Conservation (phyloP, 2,113 vertebrate genomes). For the Ameiurus melas region DNA sequence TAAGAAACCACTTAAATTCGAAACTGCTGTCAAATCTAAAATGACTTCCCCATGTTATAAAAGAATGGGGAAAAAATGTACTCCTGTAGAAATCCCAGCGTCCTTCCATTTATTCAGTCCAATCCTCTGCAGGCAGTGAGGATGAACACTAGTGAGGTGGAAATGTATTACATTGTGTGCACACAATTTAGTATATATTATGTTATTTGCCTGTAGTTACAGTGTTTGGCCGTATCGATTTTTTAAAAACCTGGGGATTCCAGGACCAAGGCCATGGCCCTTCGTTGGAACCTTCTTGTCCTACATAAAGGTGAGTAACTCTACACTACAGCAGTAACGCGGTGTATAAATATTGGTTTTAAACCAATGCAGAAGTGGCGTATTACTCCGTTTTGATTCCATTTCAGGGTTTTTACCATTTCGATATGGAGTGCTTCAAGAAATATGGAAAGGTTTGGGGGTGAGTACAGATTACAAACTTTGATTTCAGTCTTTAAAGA, state of each 20-base stretch:
- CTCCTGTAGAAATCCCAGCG: not conserved
- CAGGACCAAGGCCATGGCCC: slow-evolving; percentile 75
- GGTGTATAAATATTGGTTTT: not conserved
- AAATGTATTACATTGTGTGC: not conserved
- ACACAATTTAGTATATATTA: not conserved
- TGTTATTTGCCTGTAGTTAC: slow-evolving; percentile 68
- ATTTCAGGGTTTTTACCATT: slow-evolving; percentile 66
- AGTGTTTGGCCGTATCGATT: slow-evolving; percentile 68
- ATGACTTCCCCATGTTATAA: not conserved
- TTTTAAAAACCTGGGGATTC: slow-evolving; percentile 80
- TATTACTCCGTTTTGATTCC: slow-evolving; percentile 10
- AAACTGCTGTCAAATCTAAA: not conserved
- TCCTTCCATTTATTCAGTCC: not conserved
- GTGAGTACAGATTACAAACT: slow-evolving; percentile 70
- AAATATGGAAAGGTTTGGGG: slow-evolving; percentile 83
- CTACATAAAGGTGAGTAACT: slow-evolving; percentile 39
- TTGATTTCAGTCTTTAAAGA: not conserved
- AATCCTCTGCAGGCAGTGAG: not conserved
- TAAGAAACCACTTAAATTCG: not conserved
- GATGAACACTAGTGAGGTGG: not conserved
- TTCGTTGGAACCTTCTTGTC: slow-evolving; percentile 68
- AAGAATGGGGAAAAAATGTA: not conserved
- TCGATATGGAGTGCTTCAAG: slow-evolving; percentile 72
- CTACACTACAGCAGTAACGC: not conserved
- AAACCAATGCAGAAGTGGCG: not conserved